Base-by-base conservation (phyloP, 2,888 invertebrate genomes). In the Eupelmus urozonus region DNA sequence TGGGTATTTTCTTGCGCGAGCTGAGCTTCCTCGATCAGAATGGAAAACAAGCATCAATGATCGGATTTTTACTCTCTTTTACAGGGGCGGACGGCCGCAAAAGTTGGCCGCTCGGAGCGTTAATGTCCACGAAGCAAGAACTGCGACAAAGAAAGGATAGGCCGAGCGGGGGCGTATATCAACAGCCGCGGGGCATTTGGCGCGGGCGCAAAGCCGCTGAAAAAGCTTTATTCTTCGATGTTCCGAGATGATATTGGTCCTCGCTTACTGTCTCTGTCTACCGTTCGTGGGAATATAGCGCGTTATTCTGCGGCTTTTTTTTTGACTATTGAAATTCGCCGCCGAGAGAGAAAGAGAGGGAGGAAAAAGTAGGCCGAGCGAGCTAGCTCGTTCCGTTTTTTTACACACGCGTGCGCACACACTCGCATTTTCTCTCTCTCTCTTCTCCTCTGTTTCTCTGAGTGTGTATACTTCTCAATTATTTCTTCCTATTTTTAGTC, bases 181-280 rank as follows among this genome's bases (percentile, higher is more conserved):
- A 62, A 76, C 65, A 66, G n/a, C 59, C 65, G 71, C 27, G 34
- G 66, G 63, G 71, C 77, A 66, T 66, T 72, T 71, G 77, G 65
- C 76, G 49, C 59, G 69, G 27, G 23, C 25, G 69, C 49, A 67
- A 67, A 75, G 49, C 70, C 63, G 63, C 65, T 76, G 57, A 76
- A 71, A 76, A 65, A 72, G 71, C 71, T 66, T 62, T 70, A 76
- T 76, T 70, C 69, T 63, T 70, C 63, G 62, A 63, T 63, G 57
- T 23, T n/a, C 53, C 51, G 62, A 62, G 62, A 76, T 76, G 76
- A 70, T 76, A 76, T 76, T 70, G 76, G 62, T 29, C 29, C 59
- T 42, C 34, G 9, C 55, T 65, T 20, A 9, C 62, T 42, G 25
- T 42, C 45, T n/a, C 40, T 20, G 11, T 40, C 34, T 60, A 5